Evolutionary conservation across 2,888 invertebrate species (phyloP).

Genomic region (Mesochorus sp.): DNA sequence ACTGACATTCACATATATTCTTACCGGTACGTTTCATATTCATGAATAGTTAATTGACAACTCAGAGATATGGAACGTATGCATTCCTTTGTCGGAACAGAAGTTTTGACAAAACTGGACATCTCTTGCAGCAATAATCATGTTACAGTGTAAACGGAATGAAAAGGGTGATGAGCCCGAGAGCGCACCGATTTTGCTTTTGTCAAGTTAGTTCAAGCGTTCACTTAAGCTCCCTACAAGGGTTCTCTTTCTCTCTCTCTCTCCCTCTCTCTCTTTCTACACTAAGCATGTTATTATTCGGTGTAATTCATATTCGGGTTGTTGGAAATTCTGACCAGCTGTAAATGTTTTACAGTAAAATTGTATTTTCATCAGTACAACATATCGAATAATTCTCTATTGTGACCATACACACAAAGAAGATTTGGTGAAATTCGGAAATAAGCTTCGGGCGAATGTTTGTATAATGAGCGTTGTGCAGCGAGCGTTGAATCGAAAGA

Average conservation of each 20-base stretch:
- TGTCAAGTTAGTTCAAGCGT: slow-evolving; percentile 13
- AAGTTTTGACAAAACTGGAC: neutral
- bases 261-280: neutral
- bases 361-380: too few species aligned
- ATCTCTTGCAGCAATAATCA: slow-evolving; percentile 16
- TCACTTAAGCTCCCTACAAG: neutral
- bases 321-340: slow-evolving; percentile 28
- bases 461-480: too few species aligned
- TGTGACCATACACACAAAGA: too few species aligned
- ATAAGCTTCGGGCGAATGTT: too few species aligned
- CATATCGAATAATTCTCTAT: too few species aligned
- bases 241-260: neutral
- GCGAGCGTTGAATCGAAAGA: too few species aligned
- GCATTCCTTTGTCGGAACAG: neutral
- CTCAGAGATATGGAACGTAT: too few species aligned
- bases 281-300: slow-evolving; percentile 14
- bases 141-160: neutral
- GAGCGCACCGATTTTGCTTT: slow-evolving; percentile 25
- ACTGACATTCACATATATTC: too few species aligned
- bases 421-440: too few species aligned
- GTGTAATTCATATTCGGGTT: slow-evolving; percentile 35
- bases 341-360: neutral
- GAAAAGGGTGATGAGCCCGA: neutral
- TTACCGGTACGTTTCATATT: too few species aligned
- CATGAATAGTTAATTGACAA: too few species aligned